phyloP scores from a whole-genome alignment of 2,797 vertebrate genomes.

The Knipowitschia caucasica region DNA sequence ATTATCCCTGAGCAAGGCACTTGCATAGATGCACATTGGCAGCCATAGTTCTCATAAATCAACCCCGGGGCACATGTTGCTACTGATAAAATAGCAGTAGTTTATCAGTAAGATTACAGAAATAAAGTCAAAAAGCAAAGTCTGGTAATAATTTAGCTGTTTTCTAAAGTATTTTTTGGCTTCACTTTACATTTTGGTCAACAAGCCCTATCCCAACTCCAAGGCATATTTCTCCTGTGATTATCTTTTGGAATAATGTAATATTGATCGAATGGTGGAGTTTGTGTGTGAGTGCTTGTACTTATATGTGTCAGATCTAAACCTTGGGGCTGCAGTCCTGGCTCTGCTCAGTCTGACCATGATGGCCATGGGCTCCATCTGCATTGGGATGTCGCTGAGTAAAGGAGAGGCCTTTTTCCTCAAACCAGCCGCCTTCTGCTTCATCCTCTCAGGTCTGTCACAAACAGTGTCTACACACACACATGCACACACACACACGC shows the following conservation, averaged over 20 bases:
- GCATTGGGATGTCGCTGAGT: conserved; percentile 85
- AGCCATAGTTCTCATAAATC: not conserved
- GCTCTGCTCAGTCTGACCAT: conserved; percentile 81
- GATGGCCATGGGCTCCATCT: conserved; percentile 86
- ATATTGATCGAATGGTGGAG: too few species aligned
- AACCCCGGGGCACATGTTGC: not conserved
- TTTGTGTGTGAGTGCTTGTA: not conserved
- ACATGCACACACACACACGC: too few species aligned
- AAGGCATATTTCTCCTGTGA: too few species aligned
- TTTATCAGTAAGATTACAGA: not conserved
- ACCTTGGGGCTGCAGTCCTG: conserved; percentile 79
- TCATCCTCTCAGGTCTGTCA: conserved; percentile 82
- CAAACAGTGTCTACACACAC: too few species aligned
- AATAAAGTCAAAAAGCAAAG: not conserved
- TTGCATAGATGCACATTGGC: not conserved
- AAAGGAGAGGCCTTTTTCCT: conserved; percentile 87
- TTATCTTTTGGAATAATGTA: too few species aligned
- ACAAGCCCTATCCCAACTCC: too few species aligned
- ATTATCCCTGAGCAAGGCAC: not conserved
- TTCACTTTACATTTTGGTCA: too few species aligned
- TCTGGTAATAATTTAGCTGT: not conserved
- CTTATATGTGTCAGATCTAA: conserved; percentile 70
- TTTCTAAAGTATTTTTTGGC: too few species aligned
- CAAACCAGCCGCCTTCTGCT: conserved; percentile 86
- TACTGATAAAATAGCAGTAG: not conserved